These are phyloP conservation scores for Drosophila cardini DNA, from an alignment of 1,140 invertebrate genomes.

Conservation along the genomic window DNA sequence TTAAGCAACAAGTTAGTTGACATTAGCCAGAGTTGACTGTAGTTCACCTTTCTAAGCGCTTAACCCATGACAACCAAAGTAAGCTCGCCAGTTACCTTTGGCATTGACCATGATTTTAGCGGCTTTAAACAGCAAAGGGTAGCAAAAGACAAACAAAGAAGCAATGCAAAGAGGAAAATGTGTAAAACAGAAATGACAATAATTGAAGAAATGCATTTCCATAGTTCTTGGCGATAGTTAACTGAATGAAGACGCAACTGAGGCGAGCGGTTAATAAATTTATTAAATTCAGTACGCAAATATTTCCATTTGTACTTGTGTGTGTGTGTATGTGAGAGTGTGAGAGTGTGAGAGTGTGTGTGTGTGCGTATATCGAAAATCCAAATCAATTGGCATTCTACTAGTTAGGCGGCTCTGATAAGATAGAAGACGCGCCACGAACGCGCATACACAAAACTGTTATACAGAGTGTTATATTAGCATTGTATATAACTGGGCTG, in stretches of 20 bases:
- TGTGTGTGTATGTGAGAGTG: slow-evolving; percentile 18
- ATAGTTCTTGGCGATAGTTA: slow-evolving; percentile 28
- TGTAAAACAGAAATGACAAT: slow-evolving; percentile 21
- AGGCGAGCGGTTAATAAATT: neutral
- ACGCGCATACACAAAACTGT: slow-evolving; percentile 3
- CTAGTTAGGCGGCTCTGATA: slow-evolving; percentile 75
- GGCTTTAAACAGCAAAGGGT: neutral
- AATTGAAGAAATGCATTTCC: slow-evolving; percentile 21
- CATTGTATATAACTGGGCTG: slow-evolving; percentile 25
- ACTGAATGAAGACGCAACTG: slow-evolving; percentile 15
- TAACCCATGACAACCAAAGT: neutral
- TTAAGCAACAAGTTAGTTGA: no score
- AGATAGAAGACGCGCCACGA: slow-evolving; percentile 58
- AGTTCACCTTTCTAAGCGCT: neutral
- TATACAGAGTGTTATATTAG: neutral
- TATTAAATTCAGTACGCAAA: neutral
- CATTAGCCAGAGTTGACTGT: no score
- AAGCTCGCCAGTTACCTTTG: slow-evolving; percentile 1
- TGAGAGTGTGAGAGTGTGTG: no score
- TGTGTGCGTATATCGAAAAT: slow-evolving; percentile 60
- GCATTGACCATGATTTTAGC: slow-evolving; percentile 5
- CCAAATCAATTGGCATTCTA: slow-evolving; percentile 69
- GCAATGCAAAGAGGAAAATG: neutral
- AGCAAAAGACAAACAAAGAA: neutral
- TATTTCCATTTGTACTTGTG: slow-evolving; percentile 9